Base-by-base conservation (phyloP, 2,888 invertebrate species). In the Frankliniella fusca region DNA sequence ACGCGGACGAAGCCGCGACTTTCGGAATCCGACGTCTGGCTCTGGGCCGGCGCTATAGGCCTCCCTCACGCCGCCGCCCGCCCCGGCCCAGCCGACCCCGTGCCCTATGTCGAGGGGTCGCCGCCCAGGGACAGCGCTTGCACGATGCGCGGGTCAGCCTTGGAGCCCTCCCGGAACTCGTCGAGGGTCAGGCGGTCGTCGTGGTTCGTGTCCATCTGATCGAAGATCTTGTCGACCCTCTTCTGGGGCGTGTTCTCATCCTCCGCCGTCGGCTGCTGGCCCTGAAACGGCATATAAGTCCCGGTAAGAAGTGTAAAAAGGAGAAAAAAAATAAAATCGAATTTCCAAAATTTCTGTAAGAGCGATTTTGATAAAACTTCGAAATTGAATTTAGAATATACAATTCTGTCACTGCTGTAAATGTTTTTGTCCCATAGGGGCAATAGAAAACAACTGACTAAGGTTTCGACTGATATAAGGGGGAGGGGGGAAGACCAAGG, bases 201-300 rank as follows among this genome's bases (percentile, higher is more conserved):
- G 90, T 98, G 97, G 89, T 99, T 97, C 91, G 95, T 98, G 90
- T 99, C 99, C 97, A 98, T 97, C 88, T 98, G 97, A 89, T 97
- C 97, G 90, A 99, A 99, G 88, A 99, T 99, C 90, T 97, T 97
- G 90, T 98, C 98, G 84, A 98, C 98, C 87, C 98, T 92, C 88
- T 97, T 97, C 89, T 98, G 96, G 23, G 96, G 96, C 84, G 96
- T 96, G 88, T 96, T 96, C 87, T 96, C 96, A 87, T 96, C 96
- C 87, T 96, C 96, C 48, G 95, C 92, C 85, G 93, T 93, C 81
- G 96, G 95, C 85, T 94, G 94, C 88, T 96, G 96, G 28, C 96
- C 96, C 96, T 96, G 89, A n/a, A 84, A 61, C 61, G 61, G 15
- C 12, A 61, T 1, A 61, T 11, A 10, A 8, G 54, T 38, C 5